These are phyloP conservation scores for Smittia sp. DNA, from an alignment of 2,888 invertebrate species.

Conservation along the genomic window DNA sequence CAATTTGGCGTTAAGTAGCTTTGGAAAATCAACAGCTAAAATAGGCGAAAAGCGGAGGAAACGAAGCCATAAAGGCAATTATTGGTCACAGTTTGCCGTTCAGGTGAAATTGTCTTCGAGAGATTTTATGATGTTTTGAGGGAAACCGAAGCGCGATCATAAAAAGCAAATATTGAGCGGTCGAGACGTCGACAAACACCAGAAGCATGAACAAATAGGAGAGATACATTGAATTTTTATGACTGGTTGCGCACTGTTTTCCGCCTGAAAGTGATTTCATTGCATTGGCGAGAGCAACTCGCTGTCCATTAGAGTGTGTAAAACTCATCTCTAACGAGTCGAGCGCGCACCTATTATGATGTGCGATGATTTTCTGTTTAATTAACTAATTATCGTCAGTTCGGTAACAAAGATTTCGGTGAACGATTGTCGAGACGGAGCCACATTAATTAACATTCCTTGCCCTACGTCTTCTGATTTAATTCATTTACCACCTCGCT, in stretches of 20 bases:
- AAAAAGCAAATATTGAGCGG: conserved; percentile 1
- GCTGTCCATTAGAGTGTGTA: too few species aligned
- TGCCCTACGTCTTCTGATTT: background rate
- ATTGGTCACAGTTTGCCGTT: conserved; percentile 18
- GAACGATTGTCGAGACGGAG: background rate
- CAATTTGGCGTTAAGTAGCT: conserved; percentile 18
- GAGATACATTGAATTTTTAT: background rate
- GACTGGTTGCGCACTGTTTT: background rate
- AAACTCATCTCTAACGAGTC: too few species aligned
- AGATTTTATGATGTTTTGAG: background rate
- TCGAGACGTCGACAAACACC: conserved; percentile 25
- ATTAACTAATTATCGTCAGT: background rate
- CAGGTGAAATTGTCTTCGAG: background rate
- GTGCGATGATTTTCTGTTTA: conserved; percentile 2
- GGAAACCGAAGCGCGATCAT: conserved; percentile 19
- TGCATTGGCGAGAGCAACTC: background rate
- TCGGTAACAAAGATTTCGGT: background rate
- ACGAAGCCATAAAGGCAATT: conserved; percentile 12
- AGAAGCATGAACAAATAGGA: conserved; percentile 7
- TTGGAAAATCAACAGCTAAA: conserved; percentile 15
- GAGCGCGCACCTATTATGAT: background rate
- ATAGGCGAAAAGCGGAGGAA: background rate
- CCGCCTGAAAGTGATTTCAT: background rate
- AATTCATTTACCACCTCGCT: background rate
- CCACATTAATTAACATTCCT: conserved; percentile 1